Evolutionary conservation across 2,113 vertebrate genomes (phyloP).

Genomic region (Festucalex cinctus): DNA sequence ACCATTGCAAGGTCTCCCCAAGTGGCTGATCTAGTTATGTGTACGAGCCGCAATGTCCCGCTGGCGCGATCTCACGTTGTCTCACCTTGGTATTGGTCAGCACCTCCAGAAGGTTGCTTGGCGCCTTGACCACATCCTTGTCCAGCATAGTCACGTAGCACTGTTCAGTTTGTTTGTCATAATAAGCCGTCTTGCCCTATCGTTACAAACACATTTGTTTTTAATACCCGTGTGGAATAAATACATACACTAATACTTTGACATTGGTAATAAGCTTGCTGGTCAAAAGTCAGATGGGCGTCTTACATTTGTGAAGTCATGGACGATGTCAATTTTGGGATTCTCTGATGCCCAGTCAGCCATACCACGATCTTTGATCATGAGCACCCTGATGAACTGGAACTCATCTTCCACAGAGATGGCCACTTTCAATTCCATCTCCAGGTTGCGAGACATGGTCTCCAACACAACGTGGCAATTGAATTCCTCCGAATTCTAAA

Average conservation of each 20-base stretch:
- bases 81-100: slow-evolving; percentile 88
- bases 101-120: slow-evolving; percentile 89
- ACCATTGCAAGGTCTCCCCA: too few relatives aligned
- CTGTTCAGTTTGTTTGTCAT: slow-evolving; percentile 88
- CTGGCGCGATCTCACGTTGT: background rate
- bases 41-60: too few relatives aligned
- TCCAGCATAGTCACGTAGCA: slow-evolving; percentile 94
- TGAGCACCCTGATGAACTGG: slow-evolving; percentile 85
- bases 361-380: slow-evolving; percentile 82
- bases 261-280: background rate
- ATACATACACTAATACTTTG: background rate
- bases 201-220: background rate
- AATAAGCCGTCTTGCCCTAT: slow-evolving; percentile 90
- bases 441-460: slow-evolving; percentile 37
- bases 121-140: slow-evolving; percentile 87
- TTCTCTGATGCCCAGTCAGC: too few relatives aligned
- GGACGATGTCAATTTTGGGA: slow-evolving; percentile 90
- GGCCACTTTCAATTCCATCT: slow-evolving; percentile 88
- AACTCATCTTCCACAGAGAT: slow-evolving; percentile 90
- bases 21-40: too few relatives aligned
- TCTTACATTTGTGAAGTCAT: slow-evolving; percentile 86
- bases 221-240: background rate
- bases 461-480: slow-evolving; percentile 75
- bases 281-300: too few relatives aligned
- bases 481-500: slow-evolving; percentile 60